Evolutionary conservation across 2,113 vertebrate species (phyloP).

Genomic region (Tretioscincus oriximinensis): DNA sequence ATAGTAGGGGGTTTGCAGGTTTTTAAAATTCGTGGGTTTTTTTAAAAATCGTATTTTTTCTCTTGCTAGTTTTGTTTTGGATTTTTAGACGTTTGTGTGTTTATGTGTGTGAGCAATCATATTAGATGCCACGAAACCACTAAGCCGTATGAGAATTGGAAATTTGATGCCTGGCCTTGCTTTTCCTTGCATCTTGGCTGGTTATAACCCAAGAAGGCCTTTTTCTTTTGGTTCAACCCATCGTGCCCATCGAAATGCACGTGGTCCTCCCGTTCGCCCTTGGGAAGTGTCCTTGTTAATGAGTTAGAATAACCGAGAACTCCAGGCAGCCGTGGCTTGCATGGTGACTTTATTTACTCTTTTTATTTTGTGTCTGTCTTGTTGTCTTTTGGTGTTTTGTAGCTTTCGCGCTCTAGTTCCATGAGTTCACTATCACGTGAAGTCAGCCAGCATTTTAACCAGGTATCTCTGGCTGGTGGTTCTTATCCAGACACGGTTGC

Average conservation of each 20-base stretch:
- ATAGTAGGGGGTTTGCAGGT: no score
- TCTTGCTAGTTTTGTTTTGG: background rate
- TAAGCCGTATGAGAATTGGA: background rate
- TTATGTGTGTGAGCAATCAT: conserved; percentile 55
- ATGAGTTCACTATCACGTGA: conserved; percentile 96
- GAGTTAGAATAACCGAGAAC: conserved; percentile 46
- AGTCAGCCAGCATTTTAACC: conserved; percentile 97
- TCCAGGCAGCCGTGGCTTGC: conserved; percentile 65
- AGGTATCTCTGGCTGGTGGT: conserved; percentile 87
- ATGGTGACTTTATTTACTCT: conserved; percentile 72
- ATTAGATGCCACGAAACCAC: conserved; percentile 12
- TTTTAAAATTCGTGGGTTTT: no score
- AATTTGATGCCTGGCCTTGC: background rate
- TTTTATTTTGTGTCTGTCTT: conserved; percentile 73
- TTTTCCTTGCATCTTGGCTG: background rate
- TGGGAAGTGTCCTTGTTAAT: conserved; percentile 13
- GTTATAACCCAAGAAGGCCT: background rate
- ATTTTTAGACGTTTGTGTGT: conserved; percentile 14
- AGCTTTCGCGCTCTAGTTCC: conserved; percentile 97
- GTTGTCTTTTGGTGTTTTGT: conserved; percentile 80
- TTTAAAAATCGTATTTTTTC: no score
- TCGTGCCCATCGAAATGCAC: conserved; percentile 35
- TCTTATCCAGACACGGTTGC: conserved; percentile 41
- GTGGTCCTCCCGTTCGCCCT: conserved; percentile 30
- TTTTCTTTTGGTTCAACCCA: conserved; percentile 49